These are phyloP conservation scores for Lutraria lutraria DNA, from an alignment of 2,888 invertebrate species.

Conservation along the genomic window DNA sequence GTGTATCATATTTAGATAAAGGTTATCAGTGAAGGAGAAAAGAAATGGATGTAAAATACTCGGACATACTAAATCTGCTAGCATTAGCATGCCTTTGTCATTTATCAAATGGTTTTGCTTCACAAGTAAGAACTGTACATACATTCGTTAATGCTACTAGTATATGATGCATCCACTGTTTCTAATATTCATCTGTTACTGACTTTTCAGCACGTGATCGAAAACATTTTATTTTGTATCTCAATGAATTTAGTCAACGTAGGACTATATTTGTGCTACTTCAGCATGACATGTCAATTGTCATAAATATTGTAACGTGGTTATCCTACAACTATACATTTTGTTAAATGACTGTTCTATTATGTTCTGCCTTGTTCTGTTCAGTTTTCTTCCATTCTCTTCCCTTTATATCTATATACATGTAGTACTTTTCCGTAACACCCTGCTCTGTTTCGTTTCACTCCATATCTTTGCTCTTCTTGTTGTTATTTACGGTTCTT, in stretches of 20 bases:
- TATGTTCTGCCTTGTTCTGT: too few species aligned
- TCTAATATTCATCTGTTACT: not conserved
- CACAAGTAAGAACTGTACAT: not conserved
- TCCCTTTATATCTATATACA: too few species aligned
- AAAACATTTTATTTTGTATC: not conserved
- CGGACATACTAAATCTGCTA: not conserved
- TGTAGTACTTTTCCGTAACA: too few species aligned
- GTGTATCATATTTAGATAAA: not conserved
- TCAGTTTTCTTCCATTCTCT: too few species aligned
- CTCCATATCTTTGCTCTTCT: too few species aligned
- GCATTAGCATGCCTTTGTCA: not conserved
- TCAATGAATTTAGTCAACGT: not conserved
- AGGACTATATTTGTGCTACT: not conserved
- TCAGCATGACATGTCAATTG: not conserved
- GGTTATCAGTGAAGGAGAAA: not conserved
- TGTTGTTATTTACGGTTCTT: too few species aligned
- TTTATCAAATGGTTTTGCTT: not conserved
- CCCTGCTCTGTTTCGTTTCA: too few species aligned
- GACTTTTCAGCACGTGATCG: not conserved
- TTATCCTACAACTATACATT: too few species aligned
- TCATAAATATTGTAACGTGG: not conserved
- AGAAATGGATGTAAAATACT: not conserved
- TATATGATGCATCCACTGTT: not conserved
- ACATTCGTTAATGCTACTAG: not conserved
- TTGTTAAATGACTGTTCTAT: too few species aligned